Conservation (phyloP, 2,113 vertebrate genomes). For the Eudyptes chrysolophus region DNA sequence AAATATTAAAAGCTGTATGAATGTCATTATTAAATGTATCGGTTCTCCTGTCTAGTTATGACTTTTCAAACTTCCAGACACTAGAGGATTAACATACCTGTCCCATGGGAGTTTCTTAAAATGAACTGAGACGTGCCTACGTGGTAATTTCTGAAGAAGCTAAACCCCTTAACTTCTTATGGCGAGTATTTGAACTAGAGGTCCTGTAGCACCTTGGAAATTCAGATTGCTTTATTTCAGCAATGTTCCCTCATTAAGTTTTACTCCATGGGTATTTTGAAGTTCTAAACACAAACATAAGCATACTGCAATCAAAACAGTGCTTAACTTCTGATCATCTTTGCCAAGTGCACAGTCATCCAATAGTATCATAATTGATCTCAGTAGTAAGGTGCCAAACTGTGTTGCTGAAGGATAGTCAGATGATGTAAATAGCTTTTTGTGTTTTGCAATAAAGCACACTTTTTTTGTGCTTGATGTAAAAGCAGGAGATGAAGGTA, state of each 20-base stretch:
- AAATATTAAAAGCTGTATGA: not conserved
- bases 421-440: conserved; percentile 83
- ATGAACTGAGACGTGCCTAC: not conserved
- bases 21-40: not conserved
- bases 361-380: conserved; percentile 35
- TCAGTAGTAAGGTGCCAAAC: conserved; percentile 10
- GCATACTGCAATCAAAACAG: conserved; percentile 23
- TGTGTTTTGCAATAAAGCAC: conserved; percentile 66
- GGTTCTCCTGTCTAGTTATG: not conserved
- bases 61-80: not conserved
- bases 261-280: not conserved
- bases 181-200: not conserved
- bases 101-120: not conserved
- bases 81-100: not conserved
- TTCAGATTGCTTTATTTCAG: conserved; percentile 1
- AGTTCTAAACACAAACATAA: conserved; percentile 20
- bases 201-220: not conserved
- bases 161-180: not conserved
- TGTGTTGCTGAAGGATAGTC: conserved; percentile 65
- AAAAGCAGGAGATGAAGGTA: conserved; percentile 69
- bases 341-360: conserved; percentile 29
- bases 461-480: conserved; percentile 58
- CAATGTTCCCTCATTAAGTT: not conserved
- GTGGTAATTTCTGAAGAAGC: not conserved
- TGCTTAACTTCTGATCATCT: conserved; percentile 40